Conservation (phyloP, 2,888 invertebrate species). For the Apantesis nais region DNA sequence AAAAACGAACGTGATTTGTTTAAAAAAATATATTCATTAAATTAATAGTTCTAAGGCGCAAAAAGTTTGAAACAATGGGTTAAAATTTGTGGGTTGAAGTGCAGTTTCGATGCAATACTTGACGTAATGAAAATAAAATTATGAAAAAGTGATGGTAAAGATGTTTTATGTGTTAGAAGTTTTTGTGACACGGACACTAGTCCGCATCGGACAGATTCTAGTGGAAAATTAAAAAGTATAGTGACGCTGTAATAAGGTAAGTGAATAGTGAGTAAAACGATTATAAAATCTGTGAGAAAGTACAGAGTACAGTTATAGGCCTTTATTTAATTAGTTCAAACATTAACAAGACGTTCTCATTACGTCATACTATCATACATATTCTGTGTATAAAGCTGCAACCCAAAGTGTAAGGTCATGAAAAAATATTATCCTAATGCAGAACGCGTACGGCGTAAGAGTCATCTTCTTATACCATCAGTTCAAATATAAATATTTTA, state of each 20-base stretch:
- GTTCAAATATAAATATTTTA: background rate
- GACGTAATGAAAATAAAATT: constrained; percentile 8
- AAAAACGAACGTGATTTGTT: constrained; percentile 29
- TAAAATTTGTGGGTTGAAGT: constrained; percentile 17
- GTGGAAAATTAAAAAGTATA: constrained; percentile 21
- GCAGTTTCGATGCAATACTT: constrained; percentile 8
- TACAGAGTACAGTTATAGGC: background rate
- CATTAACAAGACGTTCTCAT: background rate
- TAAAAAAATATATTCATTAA: constrained; percentile 14
- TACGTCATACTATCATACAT: background rate
- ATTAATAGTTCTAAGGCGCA: constrained; percentile 6
- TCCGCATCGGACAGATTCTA: constrained; percentile 19
- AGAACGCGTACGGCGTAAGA: background rate
- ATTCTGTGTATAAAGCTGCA: background rate
- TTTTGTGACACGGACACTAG: constrained; percentile 42
- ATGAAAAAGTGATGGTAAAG: constrained; percentile 30
- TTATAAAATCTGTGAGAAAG: background rate
- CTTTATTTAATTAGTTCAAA: background rate
- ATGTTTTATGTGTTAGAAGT: constrained; percentile 32
- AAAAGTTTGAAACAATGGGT: constrained; percentile 30
- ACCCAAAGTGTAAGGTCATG: background rate
- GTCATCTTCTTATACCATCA: background rate
- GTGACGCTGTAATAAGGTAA: constrained; percentile 33
- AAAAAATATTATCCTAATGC: too few species aligned
- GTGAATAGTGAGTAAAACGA: constrained; percentile 7